Conservation (phyloP, 1,140 invertebrate genomes). For the Drosophila pandora region DNA sequence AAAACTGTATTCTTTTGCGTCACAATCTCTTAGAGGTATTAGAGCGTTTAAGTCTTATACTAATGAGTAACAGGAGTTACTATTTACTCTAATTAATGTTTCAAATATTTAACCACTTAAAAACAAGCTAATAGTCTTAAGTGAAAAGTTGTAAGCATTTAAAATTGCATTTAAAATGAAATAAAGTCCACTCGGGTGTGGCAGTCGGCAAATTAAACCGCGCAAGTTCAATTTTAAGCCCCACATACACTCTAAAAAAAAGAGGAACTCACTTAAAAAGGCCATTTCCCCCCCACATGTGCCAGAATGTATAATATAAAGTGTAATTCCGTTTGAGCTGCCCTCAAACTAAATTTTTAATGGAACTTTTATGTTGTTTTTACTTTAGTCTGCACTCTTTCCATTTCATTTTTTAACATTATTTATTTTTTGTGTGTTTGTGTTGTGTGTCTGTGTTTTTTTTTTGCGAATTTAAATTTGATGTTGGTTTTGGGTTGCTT, state of each 20-base stretch:
- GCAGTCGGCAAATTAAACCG: conserved; percentile 51
- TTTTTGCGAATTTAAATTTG: conserved; percentile 70
- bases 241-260: conserved; percentile 21
- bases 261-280: conserved; percentile 24
- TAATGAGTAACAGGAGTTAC: background rate
- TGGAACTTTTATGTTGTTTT: conserved; percentile 60
- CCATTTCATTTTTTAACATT: background rate
- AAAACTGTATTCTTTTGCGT: conserved; percentile 3
- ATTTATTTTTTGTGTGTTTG: background rate
- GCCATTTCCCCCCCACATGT: conserved; percentile 21
- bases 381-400: conserved; percentile 6
- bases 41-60: conserved; percentile 16
- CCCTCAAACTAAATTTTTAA: conserved; percentile 77
- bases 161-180: conserved; percentile 18
- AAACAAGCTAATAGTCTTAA: no score
- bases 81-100: background rate
- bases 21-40: conserved; percentile 3
- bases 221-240: conserved; percentile 63
- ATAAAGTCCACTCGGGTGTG: conserved; percentile 38
- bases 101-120: background rate
- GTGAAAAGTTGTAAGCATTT: conserved; percentile 33
- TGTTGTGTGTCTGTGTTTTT: conserved; percentile 2
- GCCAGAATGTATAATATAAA: conserved; percentile 7
- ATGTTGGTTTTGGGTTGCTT: conserved; percentile 77
- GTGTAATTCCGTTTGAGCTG: conserved; percentile 41